phyloP scores from a whole-genome alignment of 2,888 invertebrate genomes.

The Drosophila greeni region DNA sequence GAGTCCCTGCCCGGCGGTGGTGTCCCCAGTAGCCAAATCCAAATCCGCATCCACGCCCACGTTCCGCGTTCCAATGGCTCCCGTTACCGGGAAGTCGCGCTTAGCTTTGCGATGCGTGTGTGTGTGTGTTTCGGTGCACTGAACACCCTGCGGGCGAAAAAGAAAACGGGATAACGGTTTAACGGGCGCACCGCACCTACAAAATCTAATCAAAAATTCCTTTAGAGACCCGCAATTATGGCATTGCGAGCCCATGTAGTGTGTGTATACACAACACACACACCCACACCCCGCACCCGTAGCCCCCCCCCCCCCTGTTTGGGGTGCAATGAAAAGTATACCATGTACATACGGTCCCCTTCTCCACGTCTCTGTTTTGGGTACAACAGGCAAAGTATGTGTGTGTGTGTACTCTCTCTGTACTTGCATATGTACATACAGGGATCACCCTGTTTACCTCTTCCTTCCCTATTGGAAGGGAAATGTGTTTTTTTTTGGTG shows the following conservation, averaged over 20 bases:
- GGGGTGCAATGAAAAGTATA: constrained; percentile 27
- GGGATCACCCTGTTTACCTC: not conserved
- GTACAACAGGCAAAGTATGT: constrained; percentile 17
- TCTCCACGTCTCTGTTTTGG: constrained; percentile 7
- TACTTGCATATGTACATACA: constrained; percentile 11
- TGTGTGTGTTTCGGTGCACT: constrained; percentile 4
- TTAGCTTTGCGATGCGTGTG: not conserved
- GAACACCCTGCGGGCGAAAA: constrained; percentile 2
- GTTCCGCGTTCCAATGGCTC: not conserved
- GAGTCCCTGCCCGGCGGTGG: constrained; percentile 9
- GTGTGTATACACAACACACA: constrained; percentile 15
- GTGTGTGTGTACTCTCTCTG: not conserved
- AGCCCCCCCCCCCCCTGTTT: not conserved
- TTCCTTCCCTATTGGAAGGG: not conserved
- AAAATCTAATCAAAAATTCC: constrained; percentile 39
- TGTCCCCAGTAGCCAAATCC: not conserved
- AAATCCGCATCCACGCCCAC: constrained; percentile 2
- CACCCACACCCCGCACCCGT: not conserved
- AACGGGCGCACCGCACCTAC: constrained; percentile 35
- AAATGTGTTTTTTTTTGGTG: not conserved
- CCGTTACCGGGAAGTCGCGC: not conserved
- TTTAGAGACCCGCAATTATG: constrained; percentile 26
- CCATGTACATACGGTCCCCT: constrained; percentile 2
- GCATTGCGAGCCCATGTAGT: constrained; percentile 6
- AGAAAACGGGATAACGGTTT: constrained; percentile 6